These are phyloP conservation scores for Lates calcarifer DNA, from an alignment of 2,113 vertebrate species.

Conservation along the genomic window DNA sequence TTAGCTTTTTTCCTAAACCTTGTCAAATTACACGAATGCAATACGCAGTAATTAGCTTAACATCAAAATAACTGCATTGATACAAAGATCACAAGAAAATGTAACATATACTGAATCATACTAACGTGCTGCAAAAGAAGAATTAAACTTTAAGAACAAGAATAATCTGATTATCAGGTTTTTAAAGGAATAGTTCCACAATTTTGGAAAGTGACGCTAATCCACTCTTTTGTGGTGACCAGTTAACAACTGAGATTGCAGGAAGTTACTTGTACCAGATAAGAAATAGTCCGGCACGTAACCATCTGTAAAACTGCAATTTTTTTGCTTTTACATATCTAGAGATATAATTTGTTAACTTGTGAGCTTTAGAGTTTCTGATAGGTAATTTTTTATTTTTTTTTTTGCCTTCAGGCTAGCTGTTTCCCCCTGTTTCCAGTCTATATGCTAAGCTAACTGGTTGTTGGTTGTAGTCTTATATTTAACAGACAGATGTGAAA, in stretches of 20 bases:
- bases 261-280: background rate
- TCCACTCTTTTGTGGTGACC: background rate
- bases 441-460: constrained; percentile 2
- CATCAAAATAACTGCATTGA: constrained; percentile 45
- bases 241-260: background rate
- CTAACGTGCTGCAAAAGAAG: constrained; percentile 50
- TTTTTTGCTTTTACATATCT: background rate
- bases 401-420: background rate
- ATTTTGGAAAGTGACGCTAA: background rate
- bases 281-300: background rate
- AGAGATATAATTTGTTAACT: background rate
- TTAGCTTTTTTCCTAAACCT: constrained; percentile 27
- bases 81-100: constrained; percentile 64
- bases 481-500: background rate
- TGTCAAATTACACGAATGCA: constrained; percentile 47
- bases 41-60: constrained; percentile 37
- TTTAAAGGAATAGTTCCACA: constrained; percentile 7
- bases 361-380: background rate
- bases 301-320: background rate
- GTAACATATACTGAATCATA: constrained; percentile 53
- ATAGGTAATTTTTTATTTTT: too few species aligned
- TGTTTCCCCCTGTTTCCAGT: background rate
- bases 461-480: background rate
- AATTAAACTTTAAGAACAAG: background rate
- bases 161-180: constrained; percentile 10